Evolutionary conservation across 2,797 vertebrate species (phyloP).

Genomic region (Phrynocephalus vlangalii): DNA sequence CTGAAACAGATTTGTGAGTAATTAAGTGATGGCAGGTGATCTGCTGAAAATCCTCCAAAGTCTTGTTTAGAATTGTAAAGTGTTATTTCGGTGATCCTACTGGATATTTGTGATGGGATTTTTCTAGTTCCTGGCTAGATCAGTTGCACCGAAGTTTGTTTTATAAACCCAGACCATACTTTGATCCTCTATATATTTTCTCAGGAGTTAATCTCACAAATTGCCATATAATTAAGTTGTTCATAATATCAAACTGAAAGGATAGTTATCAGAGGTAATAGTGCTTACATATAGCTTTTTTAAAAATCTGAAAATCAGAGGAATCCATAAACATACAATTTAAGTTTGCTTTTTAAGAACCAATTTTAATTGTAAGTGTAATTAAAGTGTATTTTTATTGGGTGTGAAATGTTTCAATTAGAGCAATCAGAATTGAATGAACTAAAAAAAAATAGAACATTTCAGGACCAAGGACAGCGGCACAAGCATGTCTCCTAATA

Average conservation of each 20-base stretch:
- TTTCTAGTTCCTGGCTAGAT: constrained; percentile 28
- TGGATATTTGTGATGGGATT: constrained; percentile 15
- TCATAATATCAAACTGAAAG: background rate
- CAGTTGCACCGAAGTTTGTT: constrained; percentile 2
- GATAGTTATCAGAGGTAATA: accelerated
- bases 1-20: background rate
- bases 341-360: constrained; percentile 27
- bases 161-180: background rate
- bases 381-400: background rate
- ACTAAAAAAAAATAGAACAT: background rate
- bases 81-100: background rate
- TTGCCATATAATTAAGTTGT: background rate
- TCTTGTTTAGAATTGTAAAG: background rate
- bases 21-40: background rate
- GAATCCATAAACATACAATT: background rate
- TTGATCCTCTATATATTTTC: background rate
- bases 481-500: background rate
- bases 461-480: constrained; percentile 41
- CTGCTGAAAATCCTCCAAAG: constrained; percentile 27
- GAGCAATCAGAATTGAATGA: background rate
- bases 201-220: background rate
- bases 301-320: background rate
- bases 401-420: background rate
- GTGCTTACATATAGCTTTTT: background rate
- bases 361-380: background rate